Conservation (phyloP, 2,888 invertebrate genomes). For the Eledona agricola region DNA sequence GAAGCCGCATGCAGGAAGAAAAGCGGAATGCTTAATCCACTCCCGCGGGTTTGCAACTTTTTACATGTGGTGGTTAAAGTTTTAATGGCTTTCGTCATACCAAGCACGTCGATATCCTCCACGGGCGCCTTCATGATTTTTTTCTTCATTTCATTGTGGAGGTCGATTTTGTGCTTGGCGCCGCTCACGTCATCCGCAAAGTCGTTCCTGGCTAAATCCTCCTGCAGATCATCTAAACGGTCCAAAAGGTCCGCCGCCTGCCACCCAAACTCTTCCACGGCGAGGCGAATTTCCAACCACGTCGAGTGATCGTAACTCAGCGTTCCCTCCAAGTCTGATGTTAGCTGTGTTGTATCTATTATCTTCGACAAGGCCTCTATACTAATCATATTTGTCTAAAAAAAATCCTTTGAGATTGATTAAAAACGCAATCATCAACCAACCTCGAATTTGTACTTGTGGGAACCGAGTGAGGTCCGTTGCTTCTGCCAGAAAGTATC, state of each 20-base stretch:
- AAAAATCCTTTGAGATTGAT: too few species aligned
- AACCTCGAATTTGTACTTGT: conserved; percentile 99
- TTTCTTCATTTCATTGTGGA: conserved; percentile 93
- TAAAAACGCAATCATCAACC: too few species aligned
- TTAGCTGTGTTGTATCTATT: conserved; percentile 92
- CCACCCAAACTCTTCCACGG: conserved; percentile 96
- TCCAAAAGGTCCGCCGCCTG: conserved; percentile 93
- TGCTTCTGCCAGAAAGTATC: conserved; percentile 99
- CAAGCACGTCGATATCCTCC: conserved; percentile 91
- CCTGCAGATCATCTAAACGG: conserved; percentile 90
- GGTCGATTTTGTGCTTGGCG: conserved; percentile 90
- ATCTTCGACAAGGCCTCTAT: conserved; percentile 93
- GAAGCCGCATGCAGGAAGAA: too few species aligned
- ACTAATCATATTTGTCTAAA: conserved; percentile 94
- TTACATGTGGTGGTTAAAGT: too few species aligned
- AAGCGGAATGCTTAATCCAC: too few species aligned
- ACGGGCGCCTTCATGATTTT: conserved; percentile 93
- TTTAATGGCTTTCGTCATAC: too few species aligned
- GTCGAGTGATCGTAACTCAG: conserved; percentile 95
- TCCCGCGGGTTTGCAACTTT: too few species aligned
- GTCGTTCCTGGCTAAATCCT: conserved; percentile 91
- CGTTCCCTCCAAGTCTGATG: conserved; percentile 92
- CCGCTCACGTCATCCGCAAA: conserved; percentile 94
- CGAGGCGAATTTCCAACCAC: conserved; percentile 95
- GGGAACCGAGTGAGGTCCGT: conserved; percentile 94